Evolutionary conservation across 2,113 vertebrate genomes (phyloP).

Genomic region (Ceyx melanurus): DNA sequence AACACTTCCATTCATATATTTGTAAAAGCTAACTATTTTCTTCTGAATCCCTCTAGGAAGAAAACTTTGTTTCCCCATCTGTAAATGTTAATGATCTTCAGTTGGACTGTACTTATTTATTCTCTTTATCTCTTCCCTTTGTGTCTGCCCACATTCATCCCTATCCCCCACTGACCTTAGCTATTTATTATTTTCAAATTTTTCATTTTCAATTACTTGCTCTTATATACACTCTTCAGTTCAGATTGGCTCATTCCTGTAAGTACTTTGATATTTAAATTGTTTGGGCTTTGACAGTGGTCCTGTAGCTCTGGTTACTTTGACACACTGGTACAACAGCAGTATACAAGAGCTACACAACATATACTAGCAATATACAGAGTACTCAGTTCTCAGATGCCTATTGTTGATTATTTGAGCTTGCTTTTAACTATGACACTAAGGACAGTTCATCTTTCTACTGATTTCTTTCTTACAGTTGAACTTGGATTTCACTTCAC

Average conservation of each 20-base stretch:
- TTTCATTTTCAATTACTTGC: background rate
- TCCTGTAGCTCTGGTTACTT: background rate
- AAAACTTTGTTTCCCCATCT: background rate
- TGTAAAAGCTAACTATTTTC: background rate
- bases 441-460: background rate
- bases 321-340: background rate
- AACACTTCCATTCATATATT: background rate
- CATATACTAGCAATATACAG: background rate
- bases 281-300: background rate
- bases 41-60: background rate
- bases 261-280: background rate
- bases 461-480: background rate
- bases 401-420: background rate
- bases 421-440: background rate
- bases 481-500: conserved; percentile 5
- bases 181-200: background rate
- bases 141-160: background rate
- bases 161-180: background rate
- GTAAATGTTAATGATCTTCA: background rate
- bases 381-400: background rate
- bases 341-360: background rate
- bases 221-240: background rate
- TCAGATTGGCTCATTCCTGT: background rate
- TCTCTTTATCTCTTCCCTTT: background rate
- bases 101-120: background rate